phyloP scores from a whole-genome alignment of 2,888 invertebrate genomes.

The Hipparchia sbordonii region DNA sequence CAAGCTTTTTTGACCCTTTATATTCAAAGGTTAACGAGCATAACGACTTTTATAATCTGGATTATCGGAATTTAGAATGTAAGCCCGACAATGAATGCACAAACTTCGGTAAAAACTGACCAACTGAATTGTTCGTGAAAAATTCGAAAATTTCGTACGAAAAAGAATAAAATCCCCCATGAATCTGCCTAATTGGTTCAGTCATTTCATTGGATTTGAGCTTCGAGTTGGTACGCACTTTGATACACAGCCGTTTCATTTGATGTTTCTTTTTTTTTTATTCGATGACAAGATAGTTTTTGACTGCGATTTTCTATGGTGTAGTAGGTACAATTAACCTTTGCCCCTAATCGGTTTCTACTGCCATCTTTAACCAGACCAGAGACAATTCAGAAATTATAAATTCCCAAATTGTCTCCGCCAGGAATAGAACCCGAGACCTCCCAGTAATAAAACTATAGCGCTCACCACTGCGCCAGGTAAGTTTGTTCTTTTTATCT shows the following conservation, averaged over 20 bases:
- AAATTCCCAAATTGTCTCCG: too few relatives aligned
- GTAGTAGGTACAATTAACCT: too few relatives aligned
- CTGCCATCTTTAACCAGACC: too few relatives aligned
- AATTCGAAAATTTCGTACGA: constrained; percentile 3
- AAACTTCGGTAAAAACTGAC: background rate
- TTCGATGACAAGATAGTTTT: too few relatives aligned
- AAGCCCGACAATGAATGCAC: background rate
- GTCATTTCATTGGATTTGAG: constrained; percentile 13
- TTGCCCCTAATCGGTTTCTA: too few relatives aligned
- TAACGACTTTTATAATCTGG: constrained; percentile 5
- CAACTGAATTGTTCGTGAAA: background rate
- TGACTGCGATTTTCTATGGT: too few relatives aligned
- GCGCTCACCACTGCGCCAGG: too few relatives aligned
- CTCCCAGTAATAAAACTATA: too few relatives aligned
- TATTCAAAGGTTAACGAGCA: background rate
- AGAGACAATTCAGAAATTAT: too few relatives aligned
- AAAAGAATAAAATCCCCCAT: background rate
- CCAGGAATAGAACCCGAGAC: too few relatives aligned
- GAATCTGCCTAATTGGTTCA: constrained; percentile 14
- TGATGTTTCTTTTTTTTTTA: background rate
- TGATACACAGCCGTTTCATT: background rate
- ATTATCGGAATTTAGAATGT: constrained; percentile 1
- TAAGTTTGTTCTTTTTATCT: too few relatives aligned
- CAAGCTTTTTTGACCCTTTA: too few relatives aligned
- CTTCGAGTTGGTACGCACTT: background rate